Evolutionary conservation across 2,797 vertebrate genomes (phyloP), one percentile per base, ranked within the genome.

Genomic region (Microcaecilia unicolor): DNA sequence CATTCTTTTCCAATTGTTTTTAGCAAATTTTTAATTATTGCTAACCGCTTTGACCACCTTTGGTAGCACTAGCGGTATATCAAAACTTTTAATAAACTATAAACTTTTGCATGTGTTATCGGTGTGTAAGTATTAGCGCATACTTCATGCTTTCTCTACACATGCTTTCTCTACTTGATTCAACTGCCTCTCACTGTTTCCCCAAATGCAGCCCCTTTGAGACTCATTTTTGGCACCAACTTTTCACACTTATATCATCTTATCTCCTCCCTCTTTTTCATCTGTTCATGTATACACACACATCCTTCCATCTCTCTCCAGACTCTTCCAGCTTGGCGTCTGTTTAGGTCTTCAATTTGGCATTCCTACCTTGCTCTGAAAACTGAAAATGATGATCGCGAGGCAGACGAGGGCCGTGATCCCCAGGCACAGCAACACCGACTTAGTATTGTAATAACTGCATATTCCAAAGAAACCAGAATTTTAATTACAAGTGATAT

Each of bases 371-470:
- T 91, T 96, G 34, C 85, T 91, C 75, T 94, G 92, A 69, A 94
- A 95, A 66, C 90, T 94, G 76, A 93, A 90, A 64, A 92, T 16
- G 1, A 85, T 91, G 56, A 97, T 88, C 0, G 86, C 70, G 22
- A 97, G 74, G 63, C 92, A 95, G 55, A 96, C 91, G 16, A 90
- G 67, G 12, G 78, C 84, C 2, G 92, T 93, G 68, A 96, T 93
- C 11, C 84, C 86, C 47, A 96, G 76, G 42, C 91, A 94, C 63
- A 94, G 64, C 25, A 96, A 76, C 50, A 95, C 92, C 0, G 91
- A 95, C 23, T 76, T 92, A 45, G 90, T 97, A 32, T 95, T 80
- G 62, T 92, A 96, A 68, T 81, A 97, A 48, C 93, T 97, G 69
- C 23, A n/a, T n/a, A n/a, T n/a, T n/a, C n/a, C n/a, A n/a, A n/a